phyloP scores from a whole-genome alignment of 1,140 invertebrate genomes.

The Monomorium pharaonis region DNA sequence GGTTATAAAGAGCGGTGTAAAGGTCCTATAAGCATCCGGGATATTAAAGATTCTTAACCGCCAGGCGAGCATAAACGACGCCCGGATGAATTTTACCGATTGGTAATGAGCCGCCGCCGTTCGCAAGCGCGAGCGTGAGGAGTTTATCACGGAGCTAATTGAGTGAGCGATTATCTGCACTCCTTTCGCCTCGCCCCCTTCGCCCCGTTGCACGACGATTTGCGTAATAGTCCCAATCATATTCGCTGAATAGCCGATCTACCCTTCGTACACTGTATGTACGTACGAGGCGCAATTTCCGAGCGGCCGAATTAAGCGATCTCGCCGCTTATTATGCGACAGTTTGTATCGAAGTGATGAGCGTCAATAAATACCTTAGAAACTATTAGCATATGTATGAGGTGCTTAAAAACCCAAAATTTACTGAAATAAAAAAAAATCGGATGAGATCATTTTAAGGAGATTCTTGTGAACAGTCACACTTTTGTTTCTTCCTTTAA shows the following conservation, averaged over 20 bases:
- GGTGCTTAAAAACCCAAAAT: slow-evolving; percentile 10
- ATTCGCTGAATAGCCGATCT: slow-evolving; percentile 19
- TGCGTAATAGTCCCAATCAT: slow-evolving; percentile 35
- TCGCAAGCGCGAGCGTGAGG: neutral
- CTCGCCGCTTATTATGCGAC: neutral
- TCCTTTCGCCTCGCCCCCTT: neutral
- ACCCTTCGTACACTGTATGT: neutral
- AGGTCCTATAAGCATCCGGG: neutral
- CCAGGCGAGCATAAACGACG: slow-evolving; percentile 6
- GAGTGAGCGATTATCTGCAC: slow-evolving; percentile 41
- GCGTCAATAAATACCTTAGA: slow-evolving; percentile 18
- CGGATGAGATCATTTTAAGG: neutral
- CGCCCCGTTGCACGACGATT: slow-evolving; percentile 19
- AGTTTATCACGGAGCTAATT: slow-evolving; percentile 35
- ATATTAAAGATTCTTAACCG: slow-evolving; percentile 30
- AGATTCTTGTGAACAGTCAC: neutral
- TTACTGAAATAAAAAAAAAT: neutral
- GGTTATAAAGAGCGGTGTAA: slow-evolving; percentile 34
- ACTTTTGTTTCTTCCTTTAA: neutral
- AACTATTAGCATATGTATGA: slow-evolving; percentile 37
- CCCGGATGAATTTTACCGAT: slow-evolving; percentile 10
- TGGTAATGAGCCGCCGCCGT: neutral
- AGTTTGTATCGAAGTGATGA: slow-evolving; percentile 6
- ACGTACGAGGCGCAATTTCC: slow-evolving; percentile 21
- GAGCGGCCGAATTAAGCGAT: slow-evolving; percentile 14